Base-by-base conservation (phyloP, 2,888 invertebrate species). In the Aelia acuminata region DNA sequence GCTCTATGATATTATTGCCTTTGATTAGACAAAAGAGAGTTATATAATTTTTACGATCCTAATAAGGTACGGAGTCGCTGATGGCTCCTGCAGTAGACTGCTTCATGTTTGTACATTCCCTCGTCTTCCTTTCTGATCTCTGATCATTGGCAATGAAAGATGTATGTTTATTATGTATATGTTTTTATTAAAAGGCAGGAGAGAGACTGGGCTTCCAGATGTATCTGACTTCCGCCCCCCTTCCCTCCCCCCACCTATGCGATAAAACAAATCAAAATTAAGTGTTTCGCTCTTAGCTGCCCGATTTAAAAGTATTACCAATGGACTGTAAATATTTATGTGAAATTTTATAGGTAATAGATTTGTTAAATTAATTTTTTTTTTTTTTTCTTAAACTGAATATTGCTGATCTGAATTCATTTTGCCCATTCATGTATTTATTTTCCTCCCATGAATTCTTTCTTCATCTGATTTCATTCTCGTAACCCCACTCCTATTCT, bases 161-260 rank as follows among this genome's bases (percentile, higher is more conserved):
- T 39, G 11, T 53, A 85, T 39, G 18, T 85, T n/a, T 39, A 85
- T 85, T 53, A 50, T 85, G 57, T 63, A 87, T 43, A 26, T 50
- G 63, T 26, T 57, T 39, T 63, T 31, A 80, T n/a, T 35, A 18
- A 70, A 57, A 87, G 87, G 87, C 70, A 87, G 87, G 87, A 87
- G 87, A 87, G 87, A 87, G 87, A 87, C 87, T 87, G 87, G 87
- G 87, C 87, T 87, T 87, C 87, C 87, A 87, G 87, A 87, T 87
- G 70, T 63, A 87, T 70, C 63, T 87, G 87, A 87, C 87, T 87
- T 87, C 70, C 87, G 87, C 63, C 87, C 87, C 87, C 87, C 87
- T 63, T 63, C 87, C 87, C 87, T 47, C 70, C 86, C 87, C 87
- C 63, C 50, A 49, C 47, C 31, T 84, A 35, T 53, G 87, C 87